Conservation (phyloP, 2,113 vertebrate genomes). For the Coryphaenoides rupestris region DNA sequence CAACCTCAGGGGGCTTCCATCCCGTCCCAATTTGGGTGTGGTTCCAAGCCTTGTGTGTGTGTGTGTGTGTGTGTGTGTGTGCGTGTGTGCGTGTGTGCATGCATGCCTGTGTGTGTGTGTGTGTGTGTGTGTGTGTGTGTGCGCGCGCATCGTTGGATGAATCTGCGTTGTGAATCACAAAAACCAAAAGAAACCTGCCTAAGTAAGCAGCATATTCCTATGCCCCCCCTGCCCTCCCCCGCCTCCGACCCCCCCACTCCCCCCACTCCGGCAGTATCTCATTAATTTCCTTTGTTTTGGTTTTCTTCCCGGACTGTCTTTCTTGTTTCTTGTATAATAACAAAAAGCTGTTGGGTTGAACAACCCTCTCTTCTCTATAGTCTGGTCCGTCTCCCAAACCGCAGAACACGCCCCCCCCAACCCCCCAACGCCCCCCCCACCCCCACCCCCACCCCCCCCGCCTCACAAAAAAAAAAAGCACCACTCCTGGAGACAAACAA, state of each 20-base stretch:
- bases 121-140: conserved; percentile 29
- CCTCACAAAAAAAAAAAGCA: no score
- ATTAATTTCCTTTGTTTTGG: conserved; percentile 22
- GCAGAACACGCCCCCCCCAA: no score
- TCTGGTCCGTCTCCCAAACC: conserved; percentile 53
- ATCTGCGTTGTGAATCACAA: conserved; percentile 48
- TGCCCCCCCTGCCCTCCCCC: no score
- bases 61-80: conserved; percentile 25
- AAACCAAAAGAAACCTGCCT: conserved; percentile 72
- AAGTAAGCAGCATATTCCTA: conserved; percentile 58
- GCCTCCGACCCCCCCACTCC: no score
- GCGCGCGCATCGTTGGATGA: conserved; percentile 36
- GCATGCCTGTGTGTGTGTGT: conserved; percentile 26
- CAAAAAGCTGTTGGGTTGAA: conserved; percentile 56
- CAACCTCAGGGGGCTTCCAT: conserved; percentile 57
- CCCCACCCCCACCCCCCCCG: no score
- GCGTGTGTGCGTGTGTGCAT: conserved; percentile 26
- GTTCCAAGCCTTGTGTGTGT: conserved; percentile 68
- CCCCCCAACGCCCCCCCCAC: no score
- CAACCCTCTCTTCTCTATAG: no score
- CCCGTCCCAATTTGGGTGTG: conserved; percentile 47
- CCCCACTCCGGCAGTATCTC: conserved; percentile 40
- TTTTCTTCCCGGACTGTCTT: conserved; percentile 13
- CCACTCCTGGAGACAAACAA: conserved; percentile 67
- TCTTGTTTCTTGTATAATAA: conserved; percentile 25